These are phyloP conservation scores for Xestoiulus laeticollis DNA, from an alignment of 2,888 invertebrate species.

Conservation along the genomic window DNA sequence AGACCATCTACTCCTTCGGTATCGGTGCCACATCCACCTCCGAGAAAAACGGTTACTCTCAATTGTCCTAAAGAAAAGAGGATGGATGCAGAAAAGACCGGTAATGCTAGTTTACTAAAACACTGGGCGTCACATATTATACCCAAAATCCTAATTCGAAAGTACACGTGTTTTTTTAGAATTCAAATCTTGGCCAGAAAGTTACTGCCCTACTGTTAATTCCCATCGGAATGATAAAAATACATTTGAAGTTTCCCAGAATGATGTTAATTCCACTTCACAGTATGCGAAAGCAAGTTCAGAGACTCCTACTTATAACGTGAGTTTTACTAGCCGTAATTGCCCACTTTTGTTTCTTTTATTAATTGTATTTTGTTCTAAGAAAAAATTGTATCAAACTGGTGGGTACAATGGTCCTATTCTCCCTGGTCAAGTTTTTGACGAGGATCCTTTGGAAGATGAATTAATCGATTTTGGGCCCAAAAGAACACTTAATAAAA, in stretches of 20 bases:
- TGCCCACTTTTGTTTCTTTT: too few relatives aligned
- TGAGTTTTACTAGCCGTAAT: neutral
- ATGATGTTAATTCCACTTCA: neutral
- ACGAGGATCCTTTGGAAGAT: conserved; percentile 49
- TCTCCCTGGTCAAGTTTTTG: conserved; percentile 50
- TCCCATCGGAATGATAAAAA: neutral
- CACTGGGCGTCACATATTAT: neutral
- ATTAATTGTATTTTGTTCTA: neutral
- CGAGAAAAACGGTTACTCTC: conserved; percentile 49
- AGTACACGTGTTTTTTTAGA: neutral
- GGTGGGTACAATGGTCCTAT: conserved; percentile 46
- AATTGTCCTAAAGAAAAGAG: conserved; percentile 41
- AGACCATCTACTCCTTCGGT: conserved; percentile 48
- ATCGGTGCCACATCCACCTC: neutral
- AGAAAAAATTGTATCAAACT: neutral
- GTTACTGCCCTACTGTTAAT: neutral
- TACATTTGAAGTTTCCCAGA: neutral
- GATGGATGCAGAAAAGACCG: neutral
- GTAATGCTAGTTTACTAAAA: neutral
- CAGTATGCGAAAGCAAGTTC: neutral
- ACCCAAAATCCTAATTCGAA: neutral
- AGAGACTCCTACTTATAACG: neutral
- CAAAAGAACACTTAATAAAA: neutral
- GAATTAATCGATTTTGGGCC: conserved; percentile 42
- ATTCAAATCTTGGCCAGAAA: neutral